phyloP scores from a whole-genome alignment of 2,888 invertebrate genomes.

The Drosophila meridionalis region DNA sequence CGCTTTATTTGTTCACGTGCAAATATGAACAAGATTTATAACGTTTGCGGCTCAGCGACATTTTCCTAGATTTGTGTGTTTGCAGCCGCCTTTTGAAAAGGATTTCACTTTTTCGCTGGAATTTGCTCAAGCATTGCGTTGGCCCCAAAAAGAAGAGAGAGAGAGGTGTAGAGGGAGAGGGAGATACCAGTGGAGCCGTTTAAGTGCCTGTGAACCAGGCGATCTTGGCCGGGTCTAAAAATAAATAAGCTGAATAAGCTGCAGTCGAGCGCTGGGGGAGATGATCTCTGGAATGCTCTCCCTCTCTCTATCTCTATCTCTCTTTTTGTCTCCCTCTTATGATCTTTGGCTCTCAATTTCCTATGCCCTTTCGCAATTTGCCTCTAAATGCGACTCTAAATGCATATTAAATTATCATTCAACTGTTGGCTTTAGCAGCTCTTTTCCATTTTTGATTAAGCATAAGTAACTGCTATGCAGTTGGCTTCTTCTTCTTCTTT shows the following conservation, averaged over 20 bases:
- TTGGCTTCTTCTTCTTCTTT: constrained; percentile 1
- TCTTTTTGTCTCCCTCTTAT: background rate
- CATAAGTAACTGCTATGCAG: constrained; percentile 14
- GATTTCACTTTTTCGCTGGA: constrained; percentile 76
- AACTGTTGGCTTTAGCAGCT: constrained; percentile 1
- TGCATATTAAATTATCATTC: constrained; percentile 31
- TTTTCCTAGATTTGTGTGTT: constrained; percentile 65
- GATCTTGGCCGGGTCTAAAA: constrained; percentile 43
- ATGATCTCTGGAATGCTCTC: constrained; percentile 42
- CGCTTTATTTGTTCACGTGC: constrained; percentile 61
- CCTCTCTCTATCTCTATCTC: background rate
- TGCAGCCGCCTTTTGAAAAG: constrained; percentile 65
- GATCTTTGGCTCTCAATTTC: constrained; percentile 20
- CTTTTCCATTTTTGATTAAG: background rate
- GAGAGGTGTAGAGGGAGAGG: background rate
- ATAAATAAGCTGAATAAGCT: constrained; percentile 33
- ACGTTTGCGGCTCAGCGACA: constrained; percentile 61
- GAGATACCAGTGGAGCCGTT: constrained; percentile 9
- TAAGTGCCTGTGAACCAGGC: constrained; percentile 48
- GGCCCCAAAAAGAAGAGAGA: constrained; percentile 25
- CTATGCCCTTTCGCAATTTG: constrained; percentile 24
- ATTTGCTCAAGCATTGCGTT: constrained; percentile 50
- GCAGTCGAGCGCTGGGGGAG: constrained; percentile 38
- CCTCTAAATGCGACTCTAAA: constrained; percentile 12
- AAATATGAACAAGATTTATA: constrained; percentile 78